These are phyloP conservation scores for Drosophila stalkeri DNA, from an alignment of 2,888 invertebrate genomes.

Conservation along the genomic window DNA sequence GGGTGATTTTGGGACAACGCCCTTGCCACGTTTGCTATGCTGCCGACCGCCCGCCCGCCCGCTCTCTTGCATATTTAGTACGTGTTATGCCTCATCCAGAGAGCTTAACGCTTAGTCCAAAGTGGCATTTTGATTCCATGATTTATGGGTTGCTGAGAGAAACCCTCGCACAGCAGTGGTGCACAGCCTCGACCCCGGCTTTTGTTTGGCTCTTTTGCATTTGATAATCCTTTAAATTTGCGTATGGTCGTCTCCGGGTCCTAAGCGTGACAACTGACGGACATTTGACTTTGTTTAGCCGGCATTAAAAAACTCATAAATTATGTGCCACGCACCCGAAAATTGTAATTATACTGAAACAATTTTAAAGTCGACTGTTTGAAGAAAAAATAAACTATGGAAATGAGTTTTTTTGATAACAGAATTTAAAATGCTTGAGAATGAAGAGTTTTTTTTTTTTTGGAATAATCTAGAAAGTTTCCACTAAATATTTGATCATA, in stretches of 20 bases:
- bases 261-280: slow-evolving; percentile 61
- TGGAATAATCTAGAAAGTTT: not conserved
- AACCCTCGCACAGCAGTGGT: slow-evolving; percentile 47
- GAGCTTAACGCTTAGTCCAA: slow-evolving; percentile 73
- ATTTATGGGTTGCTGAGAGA: slow-evolving; percentile 64
- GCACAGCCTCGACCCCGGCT: slow-evolving; percentile 16
- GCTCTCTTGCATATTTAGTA: slow-evolving; percentile 63
- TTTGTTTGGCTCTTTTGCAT: slow-evolving; percentile 67
- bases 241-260: slow-evolving; percentile 58
- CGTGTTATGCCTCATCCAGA: slow-evolving; percentile 71
- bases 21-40: slow-evolving; percentile 16
- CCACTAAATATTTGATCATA: slow-evolving; percentile 1
- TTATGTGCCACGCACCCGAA: slow-evolving; percentile 34
- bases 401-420: not conserved
- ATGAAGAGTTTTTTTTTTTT: not conserved
- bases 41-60: not conserved
- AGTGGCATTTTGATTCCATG: slow-evolving; percentile 79
- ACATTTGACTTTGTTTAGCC: slow-evolving; percentile 74
- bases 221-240: slow-evolving; percentile 78
- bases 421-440: not conserved
- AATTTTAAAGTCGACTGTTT: slow-evolving; percentile 18
- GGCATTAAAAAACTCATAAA: slow-evolving; percentile 62
- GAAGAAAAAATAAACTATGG: slow-evolving; percentile 1
- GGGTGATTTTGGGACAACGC: slow-evolving; percentile 1
- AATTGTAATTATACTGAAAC: slow-evolving; percentile 27